Conservation (phyloP, 2,797 vertebrate genomes). For the Pantherophis vulpinus region DNA sequence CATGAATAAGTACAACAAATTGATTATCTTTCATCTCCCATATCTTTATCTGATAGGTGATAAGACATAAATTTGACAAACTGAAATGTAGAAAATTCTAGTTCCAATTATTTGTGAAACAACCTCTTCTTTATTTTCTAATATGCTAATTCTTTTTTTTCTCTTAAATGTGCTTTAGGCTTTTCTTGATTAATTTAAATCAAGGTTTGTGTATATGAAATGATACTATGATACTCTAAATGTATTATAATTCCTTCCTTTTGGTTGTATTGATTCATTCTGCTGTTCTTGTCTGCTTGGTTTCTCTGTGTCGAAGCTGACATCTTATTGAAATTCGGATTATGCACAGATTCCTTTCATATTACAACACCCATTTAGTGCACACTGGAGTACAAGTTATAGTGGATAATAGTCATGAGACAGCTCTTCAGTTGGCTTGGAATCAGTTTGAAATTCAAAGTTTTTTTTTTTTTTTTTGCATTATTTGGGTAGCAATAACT, state of each 20-base stretch:
- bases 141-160: neutral
- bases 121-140: neutral
- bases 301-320: neutral
- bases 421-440: neutral
- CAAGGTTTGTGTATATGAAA: neutral
- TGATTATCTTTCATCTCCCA: neutral
- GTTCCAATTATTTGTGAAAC: neutral
- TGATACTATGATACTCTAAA: neutral
- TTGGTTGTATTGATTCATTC: neutral
- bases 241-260: neutral
- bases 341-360: neutral
- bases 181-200: neutral
- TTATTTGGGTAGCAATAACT: neutral
- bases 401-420: accelerated
- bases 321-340: neutral
- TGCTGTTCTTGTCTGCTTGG: neutral
- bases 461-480: accelerated
- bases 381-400: accelerated
- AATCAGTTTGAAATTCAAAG: neutral
- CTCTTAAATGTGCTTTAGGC: neutral
- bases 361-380: neutral
- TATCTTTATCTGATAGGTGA: neutral
- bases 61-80: neutral
- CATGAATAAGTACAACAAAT: neutral
- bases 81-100: neutral